phyloP scores from a whole-genome alignment of 1,140 invertebrate species.

The Fopius arisanus region DNA sequence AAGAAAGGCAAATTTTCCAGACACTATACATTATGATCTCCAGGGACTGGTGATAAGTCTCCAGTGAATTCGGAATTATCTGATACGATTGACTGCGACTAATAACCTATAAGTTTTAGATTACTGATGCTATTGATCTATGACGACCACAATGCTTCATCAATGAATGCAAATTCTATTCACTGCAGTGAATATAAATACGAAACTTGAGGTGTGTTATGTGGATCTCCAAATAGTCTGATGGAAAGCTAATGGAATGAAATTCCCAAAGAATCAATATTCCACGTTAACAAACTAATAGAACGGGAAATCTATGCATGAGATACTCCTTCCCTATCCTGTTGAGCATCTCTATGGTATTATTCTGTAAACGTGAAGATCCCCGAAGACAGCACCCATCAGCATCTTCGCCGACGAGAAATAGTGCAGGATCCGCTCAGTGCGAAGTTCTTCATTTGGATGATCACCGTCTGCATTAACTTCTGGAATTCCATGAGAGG shows the following conservation, averaged over 20 bases:
- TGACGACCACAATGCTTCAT: neutral
- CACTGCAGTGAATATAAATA: too few relatives aligned
- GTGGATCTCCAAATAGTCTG: neutral
- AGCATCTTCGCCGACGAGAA: neutral
- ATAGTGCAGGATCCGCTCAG: neutral
- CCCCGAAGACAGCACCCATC: neutral
- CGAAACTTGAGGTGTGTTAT: neutral
- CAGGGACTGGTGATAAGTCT: neutral
- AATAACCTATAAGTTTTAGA: neutral
- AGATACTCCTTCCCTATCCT: neutral
- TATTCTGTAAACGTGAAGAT: neutral
- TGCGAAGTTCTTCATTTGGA: neutral
- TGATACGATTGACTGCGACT: neutral
- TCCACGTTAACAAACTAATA: neutral
- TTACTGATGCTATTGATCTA: neutral
- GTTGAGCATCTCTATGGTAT: neutral
- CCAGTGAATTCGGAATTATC: neutral
- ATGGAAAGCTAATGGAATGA: neutral
- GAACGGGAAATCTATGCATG: neutral
- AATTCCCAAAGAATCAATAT: neutral
- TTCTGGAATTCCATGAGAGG: neutral
- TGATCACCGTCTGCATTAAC: neutral
- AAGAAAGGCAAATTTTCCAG: constrained; percentile 23
- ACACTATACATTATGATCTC: neutral
- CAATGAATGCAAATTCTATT: neutral